Evolutionary conservation across 2,888 invertebrate genomes (phyloP).

Genomic region (Pasiphila rectangulata): DNA sequence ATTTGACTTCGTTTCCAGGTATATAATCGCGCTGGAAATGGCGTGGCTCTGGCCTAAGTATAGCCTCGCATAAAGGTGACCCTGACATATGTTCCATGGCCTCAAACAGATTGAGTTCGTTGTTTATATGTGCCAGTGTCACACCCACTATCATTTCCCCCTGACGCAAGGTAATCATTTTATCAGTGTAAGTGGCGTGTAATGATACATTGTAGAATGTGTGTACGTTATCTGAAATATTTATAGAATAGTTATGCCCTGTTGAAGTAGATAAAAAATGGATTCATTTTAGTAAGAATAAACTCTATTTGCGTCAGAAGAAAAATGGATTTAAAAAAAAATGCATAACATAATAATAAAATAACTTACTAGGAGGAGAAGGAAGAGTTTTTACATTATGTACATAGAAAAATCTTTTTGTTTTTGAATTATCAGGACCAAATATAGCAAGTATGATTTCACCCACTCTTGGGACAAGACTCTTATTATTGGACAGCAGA

Average conservation of each 20-base stretch:
- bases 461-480: slow-evolving; percentile 56
- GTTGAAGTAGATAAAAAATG: no score
- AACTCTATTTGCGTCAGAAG: neutral
- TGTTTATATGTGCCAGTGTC: slow-evolving; percentile 60
- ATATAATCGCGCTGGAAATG: slow-evolving; percentile 52
- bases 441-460: slow-evolving; percentile 61
- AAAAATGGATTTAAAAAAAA: neutral
- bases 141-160: slow-evolving; percentile 56
- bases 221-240: slow-evolving; percentile 58
- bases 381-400: slow-evolving; percentile 60
- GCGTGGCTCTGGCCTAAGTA: slow-evolving; percentile 79
- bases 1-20: slow-evolving; percentile 39
- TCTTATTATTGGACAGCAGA: slow-evolving; percentile 48
- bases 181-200: slow-evolving; percentile 61
- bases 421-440: slow-evolving; percentile 49
- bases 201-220: slow-evolving; percentile 62
- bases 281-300: no score
- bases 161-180: slow-evolving; percentile 49
- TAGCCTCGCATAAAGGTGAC: slow-evolving; percentile 81
- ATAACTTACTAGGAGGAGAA: slow-evolving; percentile 59
- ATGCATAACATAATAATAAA: neutral
- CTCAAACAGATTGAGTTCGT: slow-evolving; percentile 81
- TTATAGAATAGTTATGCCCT: neutral
- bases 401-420: slow-evolving; percentile 63
- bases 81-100: slow-evolving; percentile 81